These are phyloP conservation scores for Platysteira castanea DNA, from an alignment of 2,113 vertebrate species.

Conservation along the genomic window DNA sequence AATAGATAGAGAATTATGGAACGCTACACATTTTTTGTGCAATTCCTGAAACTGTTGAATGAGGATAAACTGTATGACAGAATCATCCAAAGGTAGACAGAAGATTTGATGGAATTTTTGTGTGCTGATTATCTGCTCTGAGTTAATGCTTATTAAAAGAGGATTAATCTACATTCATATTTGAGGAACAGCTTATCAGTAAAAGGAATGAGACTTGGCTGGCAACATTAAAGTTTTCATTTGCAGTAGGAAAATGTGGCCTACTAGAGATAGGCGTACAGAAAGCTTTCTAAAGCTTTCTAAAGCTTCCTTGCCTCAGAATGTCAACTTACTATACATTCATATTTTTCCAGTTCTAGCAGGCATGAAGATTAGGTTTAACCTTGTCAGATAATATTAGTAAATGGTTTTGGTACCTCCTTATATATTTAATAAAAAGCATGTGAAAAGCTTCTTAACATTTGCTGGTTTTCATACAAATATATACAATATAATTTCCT, in stretches of 20 bases:
- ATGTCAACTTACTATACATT: conserved; percentile 52
- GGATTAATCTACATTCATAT: conserved; percentile 88
- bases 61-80: conserved; percentile 73
- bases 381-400: conserved; percentile 60
- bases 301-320: conserved; percentile 62
- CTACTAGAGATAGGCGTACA: conserved; percentile 79
- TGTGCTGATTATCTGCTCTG: conserved; percentile 79
- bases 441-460: conserved; percentile 35
- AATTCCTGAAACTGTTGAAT: conserved; percentile 59
- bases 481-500: conserved; percentile 28
- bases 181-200: conserved; percentile 83
- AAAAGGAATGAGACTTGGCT: conserved; percentile 72
- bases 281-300: conserved; percentile 58
- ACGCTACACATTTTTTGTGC: conserved; percentile 48
- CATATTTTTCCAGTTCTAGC: conserved; percentile 26
- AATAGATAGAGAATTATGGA: conserved; percentile 47
- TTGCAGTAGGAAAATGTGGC: conserved; percentile 82
- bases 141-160: conserved; percentile 87
- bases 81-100: conserved; percentile 62
- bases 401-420: conserved; percentile 43
- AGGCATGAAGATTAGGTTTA: conserved; percentile 59
- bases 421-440: conserved; percentile 14
- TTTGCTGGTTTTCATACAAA: conserved; percentile 9
- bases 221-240: conserved; percentile 82
- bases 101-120: conserved; percentile 86